These are phyloP conservation scores for Entelurus aequoreus DNA, from an alignment of 2,113 vertebrate species.

Conservation along the genomic window DNA sequence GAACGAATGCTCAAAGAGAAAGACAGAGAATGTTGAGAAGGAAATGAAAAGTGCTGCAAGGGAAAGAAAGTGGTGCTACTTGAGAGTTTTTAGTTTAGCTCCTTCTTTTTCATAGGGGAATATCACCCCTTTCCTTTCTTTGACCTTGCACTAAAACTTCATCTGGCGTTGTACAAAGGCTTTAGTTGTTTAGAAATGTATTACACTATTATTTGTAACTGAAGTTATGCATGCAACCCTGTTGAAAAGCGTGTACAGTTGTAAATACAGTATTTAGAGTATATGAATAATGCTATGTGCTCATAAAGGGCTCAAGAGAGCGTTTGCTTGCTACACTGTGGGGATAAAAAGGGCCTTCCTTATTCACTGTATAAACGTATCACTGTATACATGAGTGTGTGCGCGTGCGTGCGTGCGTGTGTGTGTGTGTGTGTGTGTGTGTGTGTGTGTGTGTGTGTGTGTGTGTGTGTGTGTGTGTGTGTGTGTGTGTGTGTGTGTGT, in stretches of 20 bases:
- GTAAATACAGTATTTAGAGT: constrained; percentile 34
- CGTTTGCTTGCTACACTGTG: constrained; percentile 5
- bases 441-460: too few species aligned
- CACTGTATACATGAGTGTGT: constrained; percentile 12
- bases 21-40: constrained; percentile 35
- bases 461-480: too few species aligned
- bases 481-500: too few species aligned
- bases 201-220: not conserved
- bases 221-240: constrained; percentile 12
- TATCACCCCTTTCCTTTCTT: not conserved
- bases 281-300: constrained; percentile 10
- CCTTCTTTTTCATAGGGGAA: constrained; percentile 9
- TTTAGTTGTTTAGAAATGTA: not conserved
- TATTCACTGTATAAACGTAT: constrained; percentile 14
- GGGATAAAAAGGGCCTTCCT: constrained; percentile 9
- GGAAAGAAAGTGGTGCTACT: constrained; percentile 7
- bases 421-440: too few species aligned
- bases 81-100: constrained; percentile 16
- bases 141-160: not conserved
- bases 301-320: constrained; percentile 14
- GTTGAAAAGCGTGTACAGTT: constrained; percentile 39
- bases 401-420: not conserved
- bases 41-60: constrained; percentile 34
- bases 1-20: constrained; percentile 28
- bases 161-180: not conserved